Conservation (phyloP, 23 tunicate species). For the Corella eumyota region DNA sequence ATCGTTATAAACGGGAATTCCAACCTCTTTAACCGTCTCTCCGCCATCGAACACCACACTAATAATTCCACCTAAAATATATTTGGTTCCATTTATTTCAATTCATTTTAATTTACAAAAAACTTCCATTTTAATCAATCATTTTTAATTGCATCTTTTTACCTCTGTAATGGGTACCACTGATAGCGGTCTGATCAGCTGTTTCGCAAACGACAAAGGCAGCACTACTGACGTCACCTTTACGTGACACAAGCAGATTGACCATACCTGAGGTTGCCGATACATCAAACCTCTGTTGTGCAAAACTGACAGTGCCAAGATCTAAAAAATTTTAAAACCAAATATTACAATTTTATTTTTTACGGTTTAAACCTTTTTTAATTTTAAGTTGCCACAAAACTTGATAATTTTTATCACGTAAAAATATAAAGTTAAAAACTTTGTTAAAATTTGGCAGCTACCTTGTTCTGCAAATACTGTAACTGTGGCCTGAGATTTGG, state of each 20-base stretch:
- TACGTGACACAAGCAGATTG: constrained; percentile 65
- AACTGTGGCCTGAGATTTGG: constrained; percentile 45
- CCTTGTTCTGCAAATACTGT: constrained; percentile 94
- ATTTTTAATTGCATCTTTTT: neutral
- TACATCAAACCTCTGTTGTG: constrained; percentile 77
- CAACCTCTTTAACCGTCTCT: constrained; percentile 69
- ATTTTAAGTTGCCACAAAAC: no score
- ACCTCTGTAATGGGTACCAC: constrained; percentile 94
- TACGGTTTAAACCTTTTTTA: no score
- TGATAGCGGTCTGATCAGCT: constrained; percentile 73
- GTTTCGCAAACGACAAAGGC: constrained; percentile 92
- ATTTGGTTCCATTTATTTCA: neutral
- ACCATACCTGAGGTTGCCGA: constrained; percentile 73
- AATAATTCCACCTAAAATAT: constrained; percentile 50
- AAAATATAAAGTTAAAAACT: no score
- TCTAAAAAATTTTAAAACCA: constrained; percentile 20
- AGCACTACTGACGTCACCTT: constrained; percentile 60
- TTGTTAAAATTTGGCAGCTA: no score
- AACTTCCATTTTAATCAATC: no score
- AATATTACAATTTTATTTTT: no score
- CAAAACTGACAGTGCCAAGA: constrained; percentile 69
- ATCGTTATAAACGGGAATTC: constrained; percentile 79
- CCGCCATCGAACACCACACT: constrained; percentile 87
- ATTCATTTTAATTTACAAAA: neutral
- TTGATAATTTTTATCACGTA: no score